Conservation (phyloP, 1,140 invertebrate species). For the Adelges cooleyi region DNA sequence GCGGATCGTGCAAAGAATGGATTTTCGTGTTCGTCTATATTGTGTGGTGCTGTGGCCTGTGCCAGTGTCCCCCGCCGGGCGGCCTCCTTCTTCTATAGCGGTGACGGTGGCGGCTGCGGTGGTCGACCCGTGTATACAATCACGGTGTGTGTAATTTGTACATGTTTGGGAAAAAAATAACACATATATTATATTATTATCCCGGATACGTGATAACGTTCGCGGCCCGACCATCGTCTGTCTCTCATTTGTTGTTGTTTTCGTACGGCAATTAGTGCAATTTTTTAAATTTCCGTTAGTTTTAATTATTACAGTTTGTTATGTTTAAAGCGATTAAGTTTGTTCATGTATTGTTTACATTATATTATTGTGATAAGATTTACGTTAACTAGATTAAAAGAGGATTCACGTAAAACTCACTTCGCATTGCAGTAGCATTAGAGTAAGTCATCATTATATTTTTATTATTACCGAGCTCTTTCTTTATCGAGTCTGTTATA, state of each 20-base stretch:
- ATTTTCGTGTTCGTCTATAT: background rate
- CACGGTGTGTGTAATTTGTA: background rate
- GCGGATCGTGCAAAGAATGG: background rate
- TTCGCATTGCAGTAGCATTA: too few relatives aligned
- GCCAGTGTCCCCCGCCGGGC: background rate
- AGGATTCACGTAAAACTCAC: too few relatives aligned
- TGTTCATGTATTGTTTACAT: too few relatives aligned
- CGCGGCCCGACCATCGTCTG: background rate
- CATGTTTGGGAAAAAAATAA: background rate
- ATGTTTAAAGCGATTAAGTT: background rate
- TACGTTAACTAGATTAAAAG: too few relatives aligned
- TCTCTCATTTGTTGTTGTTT: conserved; percentile 23
- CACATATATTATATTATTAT: background rate
- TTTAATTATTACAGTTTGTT: too few relatives aligned
- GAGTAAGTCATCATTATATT: too few relatives aligned
- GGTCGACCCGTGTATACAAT: background rate
- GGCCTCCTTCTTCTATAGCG: background rate
- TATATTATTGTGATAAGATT: too few relatives aligned
- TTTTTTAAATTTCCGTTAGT: background rate
- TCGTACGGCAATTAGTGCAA: background rate
- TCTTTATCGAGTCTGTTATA: too few relatives aligned
- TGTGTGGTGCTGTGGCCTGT: background rate
- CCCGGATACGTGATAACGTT: conserved; percentile 19
- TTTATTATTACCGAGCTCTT: too few relatives aligned
- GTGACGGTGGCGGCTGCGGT: background rate